Evolutionary conservation across 2,888 invertebrate species (phyloP).

Genomic region (Mycogona germanica): DNA sequence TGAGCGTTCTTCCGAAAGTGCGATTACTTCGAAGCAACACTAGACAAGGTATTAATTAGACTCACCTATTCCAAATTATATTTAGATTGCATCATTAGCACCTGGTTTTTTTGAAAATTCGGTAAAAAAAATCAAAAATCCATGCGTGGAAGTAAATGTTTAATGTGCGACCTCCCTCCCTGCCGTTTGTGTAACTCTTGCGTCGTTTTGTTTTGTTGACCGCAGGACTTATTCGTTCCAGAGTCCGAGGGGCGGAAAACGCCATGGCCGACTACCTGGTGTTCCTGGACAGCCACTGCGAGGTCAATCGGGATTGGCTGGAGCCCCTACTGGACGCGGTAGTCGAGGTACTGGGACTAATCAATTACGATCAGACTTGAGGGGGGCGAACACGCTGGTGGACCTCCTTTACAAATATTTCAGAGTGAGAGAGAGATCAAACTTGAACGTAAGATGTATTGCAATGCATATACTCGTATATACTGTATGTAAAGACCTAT

Average conservation of each 20-base stretch:
- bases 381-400: not conserved
- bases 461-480: too few species aligned
- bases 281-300: conserved; percentile 39
- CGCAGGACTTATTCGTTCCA: conserved; percentile 35
- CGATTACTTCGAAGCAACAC: too few species aligned
- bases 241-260: conserved; percentile 33
- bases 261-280: conserved; percentile 34
- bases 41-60: too few species aligned
- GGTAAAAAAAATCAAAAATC: too few species aligned
- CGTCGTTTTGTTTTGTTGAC: not conserved
- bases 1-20: not conserved
- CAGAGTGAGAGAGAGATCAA: not conserved
- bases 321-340: conserved; percentile 36
- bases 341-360: conserved; percentile 25
- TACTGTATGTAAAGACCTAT: too few species aligned
- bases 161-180: too few species aligned
- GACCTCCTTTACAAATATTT: not conserved
- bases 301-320: conserved; percentile 35
- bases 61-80: too few species aligned
- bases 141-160: too few species aligned
- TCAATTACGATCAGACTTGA: not conserved
- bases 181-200: not conserved
- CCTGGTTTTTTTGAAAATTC: too few species aligned
- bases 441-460: too few species aligned
- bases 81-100: too few species aligned